A percentile compares a stretch with the other conserved stretches of the same genome.
phyloP scores from a whole-genome alignment of 2,797 vertebrate genomes.

The Selene dorsalis region DNA sequence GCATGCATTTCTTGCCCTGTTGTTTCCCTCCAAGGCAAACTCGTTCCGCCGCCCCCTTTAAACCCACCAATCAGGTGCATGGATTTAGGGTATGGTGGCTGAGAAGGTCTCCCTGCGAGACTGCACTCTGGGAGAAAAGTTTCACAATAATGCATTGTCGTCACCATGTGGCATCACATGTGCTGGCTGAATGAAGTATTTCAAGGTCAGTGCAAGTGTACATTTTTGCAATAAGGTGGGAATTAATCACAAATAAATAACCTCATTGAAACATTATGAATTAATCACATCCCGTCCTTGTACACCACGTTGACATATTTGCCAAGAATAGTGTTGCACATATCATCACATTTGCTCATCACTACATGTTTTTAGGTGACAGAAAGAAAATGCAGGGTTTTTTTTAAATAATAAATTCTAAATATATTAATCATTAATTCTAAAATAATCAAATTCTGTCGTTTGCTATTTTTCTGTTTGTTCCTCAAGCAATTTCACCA shows the following conservation, averaged over 20 bases:
- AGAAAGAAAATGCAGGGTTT: not conserved
- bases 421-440: not conserved
- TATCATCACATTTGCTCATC: not conserved
- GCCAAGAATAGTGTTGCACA: not conserved
- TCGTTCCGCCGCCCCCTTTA: accelerated
- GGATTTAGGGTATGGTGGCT: accelerated
- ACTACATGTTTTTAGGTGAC: not conserved
- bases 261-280: not conserved
- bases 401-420: not conserved
- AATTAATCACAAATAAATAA: not conserved
- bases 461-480: not conserved
- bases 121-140: accelerated
- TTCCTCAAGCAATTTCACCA: conserved; percentile 41
- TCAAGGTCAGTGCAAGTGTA: conserved; percentile 45
- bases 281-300: not conserved
- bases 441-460: too few relatives aligned
- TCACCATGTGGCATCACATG: not conserved
- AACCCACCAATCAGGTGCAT: conserved; percentile 28
- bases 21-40: not conserved
- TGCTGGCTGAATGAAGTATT: not conserved
- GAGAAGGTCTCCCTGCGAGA: not conserved
- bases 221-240: not conserved
- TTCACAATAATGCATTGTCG: accelerated
- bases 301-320: too few relatives aligned
- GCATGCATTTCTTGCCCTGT: not conserved